Base-by-base conservation (phyloP, 2,113 vertebrate genomes). In the Phalacrocorax pelagicus region DNA sequence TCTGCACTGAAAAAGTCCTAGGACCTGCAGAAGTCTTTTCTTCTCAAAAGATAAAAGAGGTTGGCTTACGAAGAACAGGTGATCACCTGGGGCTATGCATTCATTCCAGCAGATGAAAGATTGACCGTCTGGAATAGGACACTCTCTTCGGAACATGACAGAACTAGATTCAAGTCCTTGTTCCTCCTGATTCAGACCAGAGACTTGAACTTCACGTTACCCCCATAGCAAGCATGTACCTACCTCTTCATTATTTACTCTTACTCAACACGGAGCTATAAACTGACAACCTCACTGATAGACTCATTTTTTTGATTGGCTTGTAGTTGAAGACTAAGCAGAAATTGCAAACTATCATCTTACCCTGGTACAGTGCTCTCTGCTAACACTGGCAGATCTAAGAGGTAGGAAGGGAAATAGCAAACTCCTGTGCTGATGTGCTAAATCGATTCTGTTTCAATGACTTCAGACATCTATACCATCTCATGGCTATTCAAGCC, bases 61-160 rank as follows among this genome's bases (percentile, higher is more conserved):
- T 27, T 86, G 70, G 13, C 32, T 93, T 83, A 78, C 29, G 29
- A 93, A 66, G 67, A 93, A 91, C 23, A 90, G 71, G 42, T 88
- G 62, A 95, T 81, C 49, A 78, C 95, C 82, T 78, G 23, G 46
- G 75, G 92, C 74, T 95, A 82, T 32, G 27, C 32, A 93, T 73
- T 96, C 90, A 82, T 96, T 95, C 70, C 90, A 93, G 74, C 44
- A 93, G 81, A 96, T 85, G 78, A 96, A 95, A 92, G 65, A 91
- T 57, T 0, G 0, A 67, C 49, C 2, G 4, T 88, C 44, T 88
- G 87, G 73, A 88, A 72, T 11, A 88, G 82, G 85, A 66, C 67
- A 59, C 73, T 72, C n/a, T 81, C 74, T 62, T 22, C 80, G 77
- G 90, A 80, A 92, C 80, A 66, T 67, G 88, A 96, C 42, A 90